A percentile compares a stretch with the other conserved stretches of the same genome.
These are phyloP conservation scores for Cheilosia soror DNA, from an alignment of 2,888 invertebrate species.

Conservation along the genomic window DNA sequence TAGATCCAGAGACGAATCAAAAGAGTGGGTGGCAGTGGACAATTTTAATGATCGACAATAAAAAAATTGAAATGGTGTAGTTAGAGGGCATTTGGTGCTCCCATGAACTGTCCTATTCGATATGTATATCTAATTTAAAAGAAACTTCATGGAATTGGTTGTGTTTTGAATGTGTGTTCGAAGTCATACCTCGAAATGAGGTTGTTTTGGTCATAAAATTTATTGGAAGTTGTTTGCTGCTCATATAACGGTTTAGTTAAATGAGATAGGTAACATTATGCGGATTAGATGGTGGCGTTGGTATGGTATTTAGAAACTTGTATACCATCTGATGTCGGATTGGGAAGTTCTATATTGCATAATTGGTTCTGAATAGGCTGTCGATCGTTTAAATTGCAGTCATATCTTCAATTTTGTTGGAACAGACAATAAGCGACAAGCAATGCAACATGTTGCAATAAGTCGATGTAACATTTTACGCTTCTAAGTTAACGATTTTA, in stretches of 20 bases:
- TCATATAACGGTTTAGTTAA: constrained; percentile 25
- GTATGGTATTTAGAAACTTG: background rate
- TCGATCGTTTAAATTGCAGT: too few relatives aligned
- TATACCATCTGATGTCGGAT: too few relatives aligned
- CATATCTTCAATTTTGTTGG: too few relatives aligned
- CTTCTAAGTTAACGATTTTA: too few relatives aligned
- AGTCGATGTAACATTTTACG: too few relatives aligned
- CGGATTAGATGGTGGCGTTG: background rate
- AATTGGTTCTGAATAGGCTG: background rate
- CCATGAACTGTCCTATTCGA: constrained; percentile 1
- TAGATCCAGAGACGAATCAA: constrained; percentile 1
- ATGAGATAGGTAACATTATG: background rate
- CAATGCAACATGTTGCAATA: too few relatives aligned
- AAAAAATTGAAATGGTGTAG: constrained; percentile 54
- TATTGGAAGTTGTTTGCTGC: constrained; percentile 10
- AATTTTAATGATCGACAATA: constrained; percentile 70
- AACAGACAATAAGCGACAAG: too few relatives aligned
- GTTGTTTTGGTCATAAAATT: constrained; percentile 16
- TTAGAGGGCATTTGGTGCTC: constrained; percentile 48
- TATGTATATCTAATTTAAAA: constrained; percentile 40
- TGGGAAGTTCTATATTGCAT: background rate
- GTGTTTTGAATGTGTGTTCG: background rate
- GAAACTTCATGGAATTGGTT: constrained; percentile 18
- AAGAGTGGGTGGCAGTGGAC: constrained; percentile 63
- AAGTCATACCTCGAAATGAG: background rate